Evolutionary conservation across 2,113 vertebrate species (phyloP).

Genomic region (Notothenia rossii): DNA sequence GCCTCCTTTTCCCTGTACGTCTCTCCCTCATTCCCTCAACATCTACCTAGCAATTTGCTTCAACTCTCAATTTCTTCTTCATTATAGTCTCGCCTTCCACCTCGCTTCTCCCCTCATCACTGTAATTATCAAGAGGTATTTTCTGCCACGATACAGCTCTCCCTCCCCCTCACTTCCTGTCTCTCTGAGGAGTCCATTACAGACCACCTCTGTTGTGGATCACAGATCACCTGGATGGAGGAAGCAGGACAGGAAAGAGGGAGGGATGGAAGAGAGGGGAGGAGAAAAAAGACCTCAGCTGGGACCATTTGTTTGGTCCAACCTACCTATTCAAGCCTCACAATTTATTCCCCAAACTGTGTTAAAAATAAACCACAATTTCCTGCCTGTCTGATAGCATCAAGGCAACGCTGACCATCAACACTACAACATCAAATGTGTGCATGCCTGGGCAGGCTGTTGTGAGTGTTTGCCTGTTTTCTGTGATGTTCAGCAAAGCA

Average conservation of each 20-base stretch:
- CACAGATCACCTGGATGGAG: conserved; percentile 46
- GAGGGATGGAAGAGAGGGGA: conserved; percentile 12
- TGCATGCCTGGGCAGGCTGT: background rate
- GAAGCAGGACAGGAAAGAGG: conserved; percentile 12
- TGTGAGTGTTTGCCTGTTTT: background rate
- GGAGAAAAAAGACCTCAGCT: conserved; percentile 26
- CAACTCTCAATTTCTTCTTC: conserved; percentile 47
- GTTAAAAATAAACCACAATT: conserved; percentile 46
- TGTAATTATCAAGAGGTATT: conserved; percentile 57
- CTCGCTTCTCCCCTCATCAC: conserved; percentile 42
- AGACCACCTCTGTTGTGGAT: conserved; percentile 53
- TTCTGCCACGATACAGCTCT: conserved; percentile 46
- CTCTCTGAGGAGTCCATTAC: conserved; percentile 54
- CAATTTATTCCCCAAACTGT: conserved; percentile 23
- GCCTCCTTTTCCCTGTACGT: background rate
- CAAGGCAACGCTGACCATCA: conserved; percentile 13
- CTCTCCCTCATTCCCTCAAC: conserved; percentile 14
- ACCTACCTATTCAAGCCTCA: conserved; percentile 16
- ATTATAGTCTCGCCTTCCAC: conserved; percentile 32
- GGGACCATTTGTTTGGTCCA: conserved; percentile 17
- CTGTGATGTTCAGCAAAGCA: background rate
- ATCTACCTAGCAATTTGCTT: conserved; percentile 50
- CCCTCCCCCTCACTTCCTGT: conserved; percentile 33
- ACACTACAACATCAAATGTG: background rate
- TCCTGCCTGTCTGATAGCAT: conserved; percentile 30